Evolutionary conservation across 2,113 vertebrate species (phyloP).

Genomic region (Ceratotherium simum): DNA sequence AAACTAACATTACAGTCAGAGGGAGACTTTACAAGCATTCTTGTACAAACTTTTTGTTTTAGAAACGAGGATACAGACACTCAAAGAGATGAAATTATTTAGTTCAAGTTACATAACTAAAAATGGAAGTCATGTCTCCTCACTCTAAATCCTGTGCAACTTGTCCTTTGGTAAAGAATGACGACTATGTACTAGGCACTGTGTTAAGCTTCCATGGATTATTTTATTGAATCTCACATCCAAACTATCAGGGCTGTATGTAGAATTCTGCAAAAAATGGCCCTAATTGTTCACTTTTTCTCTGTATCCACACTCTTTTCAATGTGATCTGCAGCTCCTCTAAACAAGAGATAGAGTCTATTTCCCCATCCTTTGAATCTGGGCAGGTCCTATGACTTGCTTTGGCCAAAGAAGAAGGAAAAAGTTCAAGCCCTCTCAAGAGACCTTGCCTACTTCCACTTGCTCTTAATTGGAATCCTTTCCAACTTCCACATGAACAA

Average conservation of each 20-base stretch:
- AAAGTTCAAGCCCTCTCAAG: not conserved
- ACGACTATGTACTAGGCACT: not conserved
- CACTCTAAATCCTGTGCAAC: not conserved
- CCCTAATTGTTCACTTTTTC: not conserved
- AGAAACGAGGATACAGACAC: not conserved
- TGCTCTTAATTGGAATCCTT: not conserved
- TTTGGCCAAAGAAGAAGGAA: not conserved
- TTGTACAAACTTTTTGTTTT: not conserved
- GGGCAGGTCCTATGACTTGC: not conserved
- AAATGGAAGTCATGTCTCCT: not conserved
- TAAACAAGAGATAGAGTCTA: not conserved
- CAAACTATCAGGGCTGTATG: not conserved
- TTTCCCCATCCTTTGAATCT: not conserved
- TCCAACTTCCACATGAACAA: not conserved
- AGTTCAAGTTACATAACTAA: not conserved
- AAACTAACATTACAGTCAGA: not conserved
- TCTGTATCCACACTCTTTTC: not conserved
- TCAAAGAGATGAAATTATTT: not conserved
- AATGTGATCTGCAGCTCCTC: not conserved
- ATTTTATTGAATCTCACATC: slow-evolving; percentile 18
- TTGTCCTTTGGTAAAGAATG: not conserved
- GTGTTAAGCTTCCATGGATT: not conserved
- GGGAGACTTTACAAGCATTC: not conserved
- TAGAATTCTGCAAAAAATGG: not conserved
- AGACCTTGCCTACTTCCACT: not conserved